phyloP scores from a whole-genome alignment of 2,888 invertebrate species.

The Tetranychus truncatus region DNA sequence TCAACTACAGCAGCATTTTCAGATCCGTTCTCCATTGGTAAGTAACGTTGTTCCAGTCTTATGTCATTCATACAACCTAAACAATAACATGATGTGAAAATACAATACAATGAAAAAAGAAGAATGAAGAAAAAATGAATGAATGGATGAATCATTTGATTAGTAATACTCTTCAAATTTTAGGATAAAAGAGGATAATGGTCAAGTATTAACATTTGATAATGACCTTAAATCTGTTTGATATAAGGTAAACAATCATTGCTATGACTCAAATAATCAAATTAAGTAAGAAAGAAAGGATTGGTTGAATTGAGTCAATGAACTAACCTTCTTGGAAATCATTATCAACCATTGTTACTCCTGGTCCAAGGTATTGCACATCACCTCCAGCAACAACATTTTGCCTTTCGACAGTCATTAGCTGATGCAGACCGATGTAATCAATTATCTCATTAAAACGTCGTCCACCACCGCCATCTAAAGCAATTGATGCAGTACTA shows the following conservation, averaged over 20 bases:
- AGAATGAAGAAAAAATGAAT: background rate
- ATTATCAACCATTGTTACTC: constrained; percentile 81
- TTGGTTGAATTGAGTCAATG: background rate
- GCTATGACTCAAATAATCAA: background rate
- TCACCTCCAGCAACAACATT: constrained; percentile 89
- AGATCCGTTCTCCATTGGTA: constrained; percentile 84
- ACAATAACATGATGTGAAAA: background rate
- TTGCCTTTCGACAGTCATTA: constrained; percentile 76
- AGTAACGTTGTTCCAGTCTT: constrained; percentile 76
- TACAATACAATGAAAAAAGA: background rate
- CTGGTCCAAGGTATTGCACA: constrained; percentile 78
- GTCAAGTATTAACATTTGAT: constrained; percentile 3
- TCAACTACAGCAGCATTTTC: constrained; percentile 90
- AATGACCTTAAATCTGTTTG: constrained; percentile 10
- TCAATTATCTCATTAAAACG: constrained; percentile 79
- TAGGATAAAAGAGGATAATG: background rate
- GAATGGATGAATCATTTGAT: background rate
- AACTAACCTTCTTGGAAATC: constrained; percentile 70
- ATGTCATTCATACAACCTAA: constrained; percentile 63
- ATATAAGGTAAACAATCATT: background rate
- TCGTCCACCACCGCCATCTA: constrained; percentile 86
- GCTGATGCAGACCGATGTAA: constrained; percentile 65
- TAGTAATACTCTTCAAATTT: background rate
- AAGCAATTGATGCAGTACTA: constrained; percentile 69
- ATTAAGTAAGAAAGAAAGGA: background rate